phyloP scores from a whole-genome alignment of 2,113 vertebrate species.

The Leucosticte australis region DNA sequence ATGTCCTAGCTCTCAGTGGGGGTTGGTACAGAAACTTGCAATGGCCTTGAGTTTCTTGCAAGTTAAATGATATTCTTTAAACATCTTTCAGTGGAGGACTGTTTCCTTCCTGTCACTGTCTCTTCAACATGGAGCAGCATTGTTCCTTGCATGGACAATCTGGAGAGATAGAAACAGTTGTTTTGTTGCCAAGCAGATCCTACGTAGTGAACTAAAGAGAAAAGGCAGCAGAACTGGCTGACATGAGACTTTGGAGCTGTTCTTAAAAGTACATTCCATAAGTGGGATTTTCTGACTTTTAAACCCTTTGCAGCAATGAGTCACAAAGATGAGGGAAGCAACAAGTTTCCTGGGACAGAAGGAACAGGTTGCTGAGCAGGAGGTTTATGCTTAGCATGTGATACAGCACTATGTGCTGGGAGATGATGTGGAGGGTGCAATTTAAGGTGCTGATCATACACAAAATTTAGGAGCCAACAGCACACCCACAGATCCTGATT shows the following conservation, averaged over 20 bases:
- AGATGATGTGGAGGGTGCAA: background rate
- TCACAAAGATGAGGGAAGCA: background rate
- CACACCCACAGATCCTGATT: background rate
- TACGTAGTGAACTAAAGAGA: rapidly evolving
- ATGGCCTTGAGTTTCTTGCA: background rate
- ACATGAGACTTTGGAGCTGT: background rate
- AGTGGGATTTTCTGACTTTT: background rate
- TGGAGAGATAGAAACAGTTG: background rate
- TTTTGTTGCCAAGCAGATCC: background rate
- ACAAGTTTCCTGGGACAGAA: background rate
- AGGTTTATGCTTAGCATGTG: background rate
- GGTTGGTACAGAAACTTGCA: background rate
- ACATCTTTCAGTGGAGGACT: background rate
- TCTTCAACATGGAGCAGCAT: background rate
- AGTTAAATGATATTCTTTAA: background rate
- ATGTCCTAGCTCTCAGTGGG: background rate
- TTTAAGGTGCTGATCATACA: background rate
- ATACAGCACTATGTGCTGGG: background rate
- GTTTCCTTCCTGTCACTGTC: background rate
- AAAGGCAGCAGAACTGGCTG: background rate
- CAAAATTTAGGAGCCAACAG: background rate
- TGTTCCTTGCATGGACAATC: background rate
- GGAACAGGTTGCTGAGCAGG: background rate
- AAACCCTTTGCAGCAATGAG: background rate
- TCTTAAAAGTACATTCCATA: background rate